Base-by-base conservation (phyloP, 1,140 invertebrate genomes). In the Orchestia grillus region DNA sequence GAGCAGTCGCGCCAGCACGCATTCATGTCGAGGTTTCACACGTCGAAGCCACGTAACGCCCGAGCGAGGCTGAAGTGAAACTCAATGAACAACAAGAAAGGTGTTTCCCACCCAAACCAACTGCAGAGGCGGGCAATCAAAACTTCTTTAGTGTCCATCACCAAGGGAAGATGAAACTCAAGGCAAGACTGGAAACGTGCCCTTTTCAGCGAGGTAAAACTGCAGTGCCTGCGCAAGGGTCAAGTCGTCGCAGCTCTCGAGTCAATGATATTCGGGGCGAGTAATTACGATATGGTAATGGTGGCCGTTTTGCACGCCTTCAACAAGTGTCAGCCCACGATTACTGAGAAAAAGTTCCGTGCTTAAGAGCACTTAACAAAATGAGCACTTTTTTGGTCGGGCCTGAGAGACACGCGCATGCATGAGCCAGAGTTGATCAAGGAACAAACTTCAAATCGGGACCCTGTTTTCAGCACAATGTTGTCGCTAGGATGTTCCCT, bases 211-310 rank as follows among this genome's bases (percentile, higher is more conserved):
- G 62, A 36, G 62, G 62, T 77, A 77, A 77, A 36, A 77, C 62
- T 77, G 62, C 62, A 77, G 62, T 77, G 62, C 47, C 47, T 77
- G 28, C 62, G 41, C 88, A 44, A 43, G 88, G 88, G n/a, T 90
- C 88, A 90, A 42, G 88, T 90, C 41, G 43, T 44, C 88, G n/a
- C 88, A 90, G 88, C 15, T 77, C 47, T 77, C 62, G 62, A 90
- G 88, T 90, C 88, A 90, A 90, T 90, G 88, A 90, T 90, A 90
- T 90, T 90, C 88, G n/a, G 88, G 41, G 43, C n/a, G 88, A 42
- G 88, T 44, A 90, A 90, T 90, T 90, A 90, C 42, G 88, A 90
- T 90, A 90, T 90, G 88, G 88, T 90, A 90, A 90, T 90, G 88
- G 88, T 41, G 88, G 43, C 88, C 4, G 41, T 42, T 90, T 90